phyloP scores from a whole-genome alignment of 2,888 invertebrate genomes.

The Drosophila prolongata region DNA sequence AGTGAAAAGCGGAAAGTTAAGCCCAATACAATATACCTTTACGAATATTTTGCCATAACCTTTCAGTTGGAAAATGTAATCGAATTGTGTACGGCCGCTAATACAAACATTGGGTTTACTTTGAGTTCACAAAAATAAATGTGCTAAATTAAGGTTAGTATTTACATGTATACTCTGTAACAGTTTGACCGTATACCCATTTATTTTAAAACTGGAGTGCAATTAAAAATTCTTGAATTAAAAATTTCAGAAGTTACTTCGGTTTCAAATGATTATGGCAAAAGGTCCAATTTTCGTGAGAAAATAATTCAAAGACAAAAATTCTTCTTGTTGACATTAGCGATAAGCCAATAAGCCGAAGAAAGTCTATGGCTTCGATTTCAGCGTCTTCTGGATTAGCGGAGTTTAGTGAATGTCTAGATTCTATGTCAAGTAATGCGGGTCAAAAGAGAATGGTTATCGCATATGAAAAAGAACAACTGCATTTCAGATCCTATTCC shows the following conservation, averaged over 20 bases:
- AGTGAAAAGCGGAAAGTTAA: neutral
- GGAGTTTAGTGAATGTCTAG: slow-evolving; percentile 23
- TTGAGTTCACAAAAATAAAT: no score
- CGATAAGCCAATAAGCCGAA: slow-evolving; percentile 4
- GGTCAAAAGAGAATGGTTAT: slow-evolving; percentile 36
- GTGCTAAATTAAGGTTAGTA: no score
- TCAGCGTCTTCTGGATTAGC: slow-evolving; percentile 10
- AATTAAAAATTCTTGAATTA: no score
- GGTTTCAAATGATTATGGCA: no score
- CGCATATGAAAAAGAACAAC: slow-evolving; percentile 11
- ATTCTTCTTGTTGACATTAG: no score
- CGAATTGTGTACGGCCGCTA: slow-evolving; percentile 47
- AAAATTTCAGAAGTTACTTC: no score
- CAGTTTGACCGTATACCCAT: no score
- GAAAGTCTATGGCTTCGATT: slow-evolving; percentile 25
- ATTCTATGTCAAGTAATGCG: slow-evolving; percentile 19
- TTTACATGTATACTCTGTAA: no score
- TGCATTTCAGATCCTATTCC: slow-evolving; percentile 2
- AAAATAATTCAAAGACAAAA: no score
- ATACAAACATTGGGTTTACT: slow-evolving; percentile 1
- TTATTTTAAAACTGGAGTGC: no score
- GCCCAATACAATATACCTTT: slow-evolving; percentile 16
- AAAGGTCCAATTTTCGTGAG: no score
- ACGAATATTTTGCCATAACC: slow-evolving; percentile 14
- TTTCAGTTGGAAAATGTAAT: slow-evolving; percentile 43